phyloP scores from a whole-genome alignment of 2,797 vertebrate genomes.

The Cyclura pinguis region DNA sequence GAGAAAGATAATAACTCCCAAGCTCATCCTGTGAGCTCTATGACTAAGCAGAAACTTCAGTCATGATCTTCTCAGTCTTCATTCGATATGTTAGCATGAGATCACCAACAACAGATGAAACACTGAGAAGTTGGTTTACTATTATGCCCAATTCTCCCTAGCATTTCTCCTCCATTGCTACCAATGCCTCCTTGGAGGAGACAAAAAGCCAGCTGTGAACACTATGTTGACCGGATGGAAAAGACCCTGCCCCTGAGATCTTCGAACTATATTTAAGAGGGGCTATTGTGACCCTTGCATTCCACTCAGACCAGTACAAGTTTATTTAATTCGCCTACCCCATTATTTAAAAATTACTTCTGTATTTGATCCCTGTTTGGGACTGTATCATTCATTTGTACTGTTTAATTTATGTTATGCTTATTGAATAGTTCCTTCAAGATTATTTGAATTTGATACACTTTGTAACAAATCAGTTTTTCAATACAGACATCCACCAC shows the following conservation, averaged over 20 bases:
- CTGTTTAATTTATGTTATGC: background rate
- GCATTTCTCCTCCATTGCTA: background rate
- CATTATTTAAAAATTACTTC: background rate
- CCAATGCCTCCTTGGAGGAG: background rate
- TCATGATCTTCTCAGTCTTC: background rate
- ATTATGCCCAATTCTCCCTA: background rate
- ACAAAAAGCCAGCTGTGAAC: background rate
- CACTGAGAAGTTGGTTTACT: background rate
- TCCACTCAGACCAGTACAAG: background rate
- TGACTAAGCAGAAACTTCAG: background rate
- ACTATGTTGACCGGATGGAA: background rate
- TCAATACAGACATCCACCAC: too few relatives aligned
- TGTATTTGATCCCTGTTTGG: background rate
- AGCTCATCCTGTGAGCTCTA: background rate
- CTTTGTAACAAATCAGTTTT: background rate
- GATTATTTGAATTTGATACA: background rate
- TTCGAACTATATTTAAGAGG: background rate
- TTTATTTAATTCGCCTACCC: background rate
- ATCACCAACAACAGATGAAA: background rate
- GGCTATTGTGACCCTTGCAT: background rate
- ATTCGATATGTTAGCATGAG: background rate
- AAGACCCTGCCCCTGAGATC: background rate
- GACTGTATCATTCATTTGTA: background rate
- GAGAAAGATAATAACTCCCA: background rate
- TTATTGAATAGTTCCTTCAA: background rate